Percentiles rank a stretch among this genome's conserved stretches.
Evolutionary conservation across 2,888 invertebrate genomes (phyloP).

Genomic region (Pemphredon lugubris): DNA sequence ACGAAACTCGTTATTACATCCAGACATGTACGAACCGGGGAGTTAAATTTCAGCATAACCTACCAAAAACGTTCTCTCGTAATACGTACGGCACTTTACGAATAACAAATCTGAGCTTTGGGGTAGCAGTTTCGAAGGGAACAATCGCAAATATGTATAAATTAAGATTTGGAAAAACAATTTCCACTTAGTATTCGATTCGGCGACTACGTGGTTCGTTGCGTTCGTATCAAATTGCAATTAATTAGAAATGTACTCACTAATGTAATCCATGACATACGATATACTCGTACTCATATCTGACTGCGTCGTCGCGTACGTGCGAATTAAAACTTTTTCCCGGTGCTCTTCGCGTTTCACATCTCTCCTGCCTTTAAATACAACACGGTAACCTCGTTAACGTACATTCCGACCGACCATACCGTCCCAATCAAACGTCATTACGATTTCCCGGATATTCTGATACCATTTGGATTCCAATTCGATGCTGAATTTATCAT

Average conservation of each 20-base stretch:
- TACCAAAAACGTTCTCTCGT: too few relatives aligned
- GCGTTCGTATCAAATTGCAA: not conserved
- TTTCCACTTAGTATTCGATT: not conserved
- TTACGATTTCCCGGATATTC: not conserved
- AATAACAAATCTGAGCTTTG: too few relatives aligned
- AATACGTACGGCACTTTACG: too few relatives aligned
- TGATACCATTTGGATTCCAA: not conserved
- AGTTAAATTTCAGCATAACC: too few relatives aligned
- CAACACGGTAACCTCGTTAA: conserved; percentile 40
- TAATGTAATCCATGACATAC: conserved; percentile 43
- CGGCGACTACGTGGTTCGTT: not conserved
- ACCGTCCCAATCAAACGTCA: conserved; percentile 1
- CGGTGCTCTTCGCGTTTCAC: conserved; percentile 16
- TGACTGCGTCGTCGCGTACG: conserved; percentile 5
- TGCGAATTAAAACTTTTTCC: conserved; percentile 6
- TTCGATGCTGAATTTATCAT: conserved; percentile 26
- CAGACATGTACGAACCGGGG: too few relatives aligned
- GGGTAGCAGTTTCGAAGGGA: too few relatives aligned
- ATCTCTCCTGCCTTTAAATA: conserved; percentile 9
- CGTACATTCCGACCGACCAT: conserved; percentile 5
- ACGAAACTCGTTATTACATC: too few relatives aligned
- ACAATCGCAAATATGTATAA: too few relatives aligned
- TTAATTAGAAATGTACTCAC: conserved; percentile 36
- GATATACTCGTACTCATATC: conserved; percentile 41
- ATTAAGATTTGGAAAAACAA: too few relatives aligned